A percentile compares a stretch with the other conserved stretches of the same genome.
Evolutionary conservation across 2,113 vertebrate species (phyloP).

Genomic region (Phylloscopus whistleri): DNA sequence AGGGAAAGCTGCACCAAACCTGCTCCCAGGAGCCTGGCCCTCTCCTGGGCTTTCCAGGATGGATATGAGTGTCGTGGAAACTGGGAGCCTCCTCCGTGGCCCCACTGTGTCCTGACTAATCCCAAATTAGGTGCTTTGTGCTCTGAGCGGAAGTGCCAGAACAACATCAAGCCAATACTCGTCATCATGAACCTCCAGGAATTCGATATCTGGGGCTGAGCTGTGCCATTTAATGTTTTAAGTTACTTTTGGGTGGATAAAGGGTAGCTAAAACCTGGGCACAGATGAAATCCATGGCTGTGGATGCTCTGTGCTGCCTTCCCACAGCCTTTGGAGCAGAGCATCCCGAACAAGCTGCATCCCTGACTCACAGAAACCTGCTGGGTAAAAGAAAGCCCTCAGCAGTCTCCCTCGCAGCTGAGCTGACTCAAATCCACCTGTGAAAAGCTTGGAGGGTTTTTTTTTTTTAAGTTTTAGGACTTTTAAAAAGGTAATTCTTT

Average conservation of each 20-base stretch:
- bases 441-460: background rate
- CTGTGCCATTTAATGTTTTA: background rate
- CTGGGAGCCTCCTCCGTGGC: rapidly evolving
- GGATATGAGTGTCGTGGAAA: background rate
- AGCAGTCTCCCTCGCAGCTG: background rate
- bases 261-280: background rate
- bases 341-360: background rate
- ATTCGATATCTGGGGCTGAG: background rate
- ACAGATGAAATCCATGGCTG: background rate
- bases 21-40: background rate
- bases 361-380: background rate
- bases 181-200: background rate
- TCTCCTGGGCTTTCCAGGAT: background rate
- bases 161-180: background rate
- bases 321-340: background rate
- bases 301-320: background rate
- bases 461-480: background rate
- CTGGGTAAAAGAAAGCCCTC: background rate
- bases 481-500: background rate
- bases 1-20: background rate
- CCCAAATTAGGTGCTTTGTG: background rate
- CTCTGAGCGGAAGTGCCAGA: background rate
- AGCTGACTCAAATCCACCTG: constrained; percentile 6
- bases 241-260: background rate
- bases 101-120: background rate